Evolutionary conservation across 1,140 invertebrate species (phyloP), one percentile per base, ranked within the genome.

Genomic region (Drosophila willistoni): DNA sequence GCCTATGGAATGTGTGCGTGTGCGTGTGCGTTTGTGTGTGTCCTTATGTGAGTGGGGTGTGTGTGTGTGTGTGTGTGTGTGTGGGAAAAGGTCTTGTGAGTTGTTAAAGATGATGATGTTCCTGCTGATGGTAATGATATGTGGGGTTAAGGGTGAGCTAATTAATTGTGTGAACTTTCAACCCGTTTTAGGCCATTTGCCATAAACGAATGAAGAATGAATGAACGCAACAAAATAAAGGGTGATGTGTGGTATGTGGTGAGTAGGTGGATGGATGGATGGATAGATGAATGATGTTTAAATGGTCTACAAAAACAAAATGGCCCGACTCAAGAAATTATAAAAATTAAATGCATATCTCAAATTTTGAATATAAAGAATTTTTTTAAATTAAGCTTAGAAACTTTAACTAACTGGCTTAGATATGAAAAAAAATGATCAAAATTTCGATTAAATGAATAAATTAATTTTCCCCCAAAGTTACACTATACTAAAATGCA

Each of bases 41-140:
- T 55, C 1, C 13, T 9, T 10, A 13, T n/a, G 1, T 63, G 63
- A 56, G 69, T 73, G 42, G 10, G 22, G 55, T 60, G 66, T 68
- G 70, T 57, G 56, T 61, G 64, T 9, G 13, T 17, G 1, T 59
- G 63, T 61, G 36, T 55, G 55, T 60, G 66, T 68, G 70, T 57
- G 56, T 61, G 64, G 59, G 56, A 73, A 57, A 34, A 71, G 68
- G 59, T 79, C 66, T 75, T 75, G 79, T 78, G 61, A 70, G 67
- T 62, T 71, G 80, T 81, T 63, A 75, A 75, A 75, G 73, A 39
- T 44, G 47, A 13, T 42, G 47, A 64, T 44, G 57, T 10, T n/a
- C n/a, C n/a, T 22, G 17, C 17, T 51, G 19, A 51, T 51, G 10
- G 13, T 42, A 41, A 33, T n/a, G 33, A 44, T 0, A 2, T 25